Base-by-base conservation (phyloP, 2,888 invertebrate species). In the Parnassius mnemosyne region DNA sequence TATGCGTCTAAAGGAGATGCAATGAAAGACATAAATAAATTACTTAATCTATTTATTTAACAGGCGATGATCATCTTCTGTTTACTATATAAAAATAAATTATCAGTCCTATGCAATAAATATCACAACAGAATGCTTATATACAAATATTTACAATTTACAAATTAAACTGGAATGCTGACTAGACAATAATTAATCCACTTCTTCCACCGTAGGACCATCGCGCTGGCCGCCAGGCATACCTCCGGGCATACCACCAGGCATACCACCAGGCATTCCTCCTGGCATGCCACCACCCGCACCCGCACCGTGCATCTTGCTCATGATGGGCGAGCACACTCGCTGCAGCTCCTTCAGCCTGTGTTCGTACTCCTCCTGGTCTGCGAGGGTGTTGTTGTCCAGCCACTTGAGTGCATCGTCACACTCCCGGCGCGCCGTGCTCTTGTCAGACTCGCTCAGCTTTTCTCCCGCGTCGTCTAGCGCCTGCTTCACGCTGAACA, bases 401-500 rank as follows among this genome's bases (percentile, higher is more conserved):
- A 96, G 83, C 96, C 96, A 96, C 64, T 88, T 89, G 57, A 96
- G 78, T 25, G 93, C 89, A 50, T 94, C 93, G 9, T 93, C 93
- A 71, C 94, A 94, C 66, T 87, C 87, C 1, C 75, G 80, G 11
- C 81, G 77, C 1, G 88, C 87, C 60, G 73, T 76, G n/a, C 94
- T 93, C 78, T 94, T 95, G 72, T 96, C 96, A 20, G 92, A 85
- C 34, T 93, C 92, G 51, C 86, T 86, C 54, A 97, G 80, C 75
- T 93, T 94, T 52, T 89, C 91, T 0, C 93, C 92, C 25, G 93
- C 92, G 1, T 95, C 94, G 46, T 94, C 93, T 12, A 93, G 78
- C 5, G 95, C 94, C 74, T 95, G 95, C 73, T 94, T 95, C 54
- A 94, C 94, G 65, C 92, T 92, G 80, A 94, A 96, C 20, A 93